phyloP scores from a whole-genome alignment of 2,113 vertebrate species.

The Dunckerocampus dactyliophorus region DNA sequence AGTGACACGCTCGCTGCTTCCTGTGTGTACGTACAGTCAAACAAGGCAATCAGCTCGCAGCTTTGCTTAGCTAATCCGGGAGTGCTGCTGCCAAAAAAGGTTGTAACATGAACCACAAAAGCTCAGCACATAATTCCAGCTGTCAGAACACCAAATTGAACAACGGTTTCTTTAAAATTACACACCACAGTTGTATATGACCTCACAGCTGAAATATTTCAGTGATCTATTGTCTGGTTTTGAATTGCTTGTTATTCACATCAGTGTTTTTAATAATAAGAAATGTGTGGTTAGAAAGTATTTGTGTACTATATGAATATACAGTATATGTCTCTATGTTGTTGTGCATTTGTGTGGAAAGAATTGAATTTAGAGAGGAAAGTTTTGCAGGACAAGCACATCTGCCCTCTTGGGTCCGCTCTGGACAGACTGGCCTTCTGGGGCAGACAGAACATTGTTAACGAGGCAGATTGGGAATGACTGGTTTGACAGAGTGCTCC shows the following conservation, averaged over 20 bases:
- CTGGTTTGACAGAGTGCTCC: slow-evolving; percentile 43
- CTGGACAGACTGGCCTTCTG: slow-evolving; percentile 24
- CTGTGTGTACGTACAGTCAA: slow-evolving; percentile 1
- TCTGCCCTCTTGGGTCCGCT: slow-evolving; percentile 8
- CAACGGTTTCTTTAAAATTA: background rate
- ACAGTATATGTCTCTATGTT: too few species aligned
- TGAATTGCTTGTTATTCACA: background rate
- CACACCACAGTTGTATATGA: background rate
- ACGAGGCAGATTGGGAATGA: slow-evolving; percentile 56
- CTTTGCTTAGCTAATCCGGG: background rate
- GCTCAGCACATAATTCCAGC: background rate
- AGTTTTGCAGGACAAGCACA: background rate
- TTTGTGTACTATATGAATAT: too few species aligned
- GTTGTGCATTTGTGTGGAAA: background rate
- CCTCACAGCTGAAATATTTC: background rate
- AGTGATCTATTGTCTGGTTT: background rate
- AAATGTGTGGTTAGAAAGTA: background rate
- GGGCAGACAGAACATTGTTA: slow-evolving; percentile 32
- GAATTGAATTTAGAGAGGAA: background rate
- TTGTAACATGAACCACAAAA: background rate
- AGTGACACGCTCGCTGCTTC: background rate
- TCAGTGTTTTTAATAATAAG: background rate
- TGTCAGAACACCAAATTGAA: background rate
- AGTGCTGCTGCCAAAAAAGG: slow-evolving; percentile 2
- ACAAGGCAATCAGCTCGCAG: slow-evolving; percentile 1